Conservation (phyloP, 2,888 invertebrate species). For the Heliconius aoede region DNA sequence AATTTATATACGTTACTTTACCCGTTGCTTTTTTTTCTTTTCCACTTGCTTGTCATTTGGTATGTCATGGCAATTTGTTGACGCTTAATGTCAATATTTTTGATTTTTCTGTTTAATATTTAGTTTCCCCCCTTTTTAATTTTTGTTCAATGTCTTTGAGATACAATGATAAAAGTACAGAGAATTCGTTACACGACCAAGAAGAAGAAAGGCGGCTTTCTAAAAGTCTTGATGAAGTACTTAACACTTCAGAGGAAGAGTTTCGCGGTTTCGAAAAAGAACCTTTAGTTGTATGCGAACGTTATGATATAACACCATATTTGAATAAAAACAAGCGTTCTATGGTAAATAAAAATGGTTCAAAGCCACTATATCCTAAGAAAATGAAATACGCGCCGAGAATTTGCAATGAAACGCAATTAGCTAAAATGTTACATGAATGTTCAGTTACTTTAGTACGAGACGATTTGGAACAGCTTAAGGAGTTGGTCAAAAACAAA, state of each 20-base stretch:
- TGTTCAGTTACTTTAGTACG: conserved; percentile 61
- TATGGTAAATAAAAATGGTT: conserved; percentile 1
- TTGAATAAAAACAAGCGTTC: conserved; percentile 46
- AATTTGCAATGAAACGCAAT: neutral
- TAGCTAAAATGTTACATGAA: conserved; percentile 48
- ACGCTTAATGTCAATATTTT: conserved; percentile 55
- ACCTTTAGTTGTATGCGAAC: conserved; percentile 60
- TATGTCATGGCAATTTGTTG: conserved; percentile 50
- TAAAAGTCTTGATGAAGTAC: conserved; percentile 44
- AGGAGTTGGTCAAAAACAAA: conserved; percentile 47
- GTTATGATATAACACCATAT: conserved; percentile 63
- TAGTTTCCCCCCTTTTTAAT: conserved; percentile 56
- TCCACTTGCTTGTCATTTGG: conserved; percentile 26
- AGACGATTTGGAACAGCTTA: conserved; percentile 59
- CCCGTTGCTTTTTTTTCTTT: conserved; percentile 10
- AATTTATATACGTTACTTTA: neutral
- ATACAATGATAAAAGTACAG: conserved; percentile 52
- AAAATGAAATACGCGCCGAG: conserved; percentile 28
- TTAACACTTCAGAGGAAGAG: conserved; percentile 53
- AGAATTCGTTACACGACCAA: conserved; percentile 14
- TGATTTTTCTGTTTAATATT: conserved; percentile 60
- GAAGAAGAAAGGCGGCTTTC: neutral
- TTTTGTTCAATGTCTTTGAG: conserved; percentile 59
- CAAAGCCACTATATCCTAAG: conserved; percentile 3
- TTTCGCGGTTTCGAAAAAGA: conserved; percentile 64